Percentiles rank a stretch among this genome's conserved stretches.
phyloP scores from a whole-genome alignment of 92 coral and sea anemone species.

The Parazoanthus atlanticus region DNA sequence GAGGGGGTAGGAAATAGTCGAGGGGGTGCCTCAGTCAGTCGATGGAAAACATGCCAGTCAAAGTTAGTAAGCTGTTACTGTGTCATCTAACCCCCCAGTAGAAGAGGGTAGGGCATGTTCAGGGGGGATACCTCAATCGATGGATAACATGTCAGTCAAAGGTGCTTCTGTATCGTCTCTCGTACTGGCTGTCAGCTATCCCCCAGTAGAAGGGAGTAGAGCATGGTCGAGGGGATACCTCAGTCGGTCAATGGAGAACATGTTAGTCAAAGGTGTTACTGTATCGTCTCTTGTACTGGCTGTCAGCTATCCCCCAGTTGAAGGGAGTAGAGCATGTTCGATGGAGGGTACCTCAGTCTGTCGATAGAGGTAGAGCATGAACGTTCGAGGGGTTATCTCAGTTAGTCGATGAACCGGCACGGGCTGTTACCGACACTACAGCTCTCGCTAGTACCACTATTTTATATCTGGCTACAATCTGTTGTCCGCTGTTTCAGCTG shows the following conservation, averaged over 20 bases:
- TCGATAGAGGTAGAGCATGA: slow-evolving; percentile 53
- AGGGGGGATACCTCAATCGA: not conserved
- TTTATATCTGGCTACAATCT: not conserved
- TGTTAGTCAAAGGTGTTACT: too few species aligned
- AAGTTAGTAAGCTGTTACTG: slow-evolving; percentile 33
- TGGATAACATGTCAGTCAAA: too few species aligned
- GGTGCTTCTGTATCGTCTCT: not conserved
- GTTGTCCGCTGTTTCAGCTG: not conserved
- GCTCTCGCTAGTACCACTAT: not conserved
- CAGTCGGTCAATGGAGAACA: not conserved
- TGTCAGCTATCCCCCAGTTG: not conserved
- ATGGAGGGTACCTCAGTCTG: slow-evolving; percentile 68
- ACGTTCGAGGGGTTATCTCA: too few species aligned
- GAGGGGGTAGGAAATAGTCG: too few species aligned
- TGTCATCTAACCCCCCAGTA: not conserved
- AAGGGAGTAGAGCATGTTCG: not conserved
- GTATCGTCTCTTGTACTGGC: not conserved
- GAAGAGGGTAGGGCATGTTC: not conserved
- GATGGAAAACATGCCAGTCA: slow-evolving; percentile 45
- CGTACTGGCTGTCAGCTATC: not conserved
- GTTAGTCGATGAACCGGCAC: not conserved
- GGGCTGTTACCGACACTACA: not conserved
- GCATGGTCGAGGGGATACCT: not conserved
- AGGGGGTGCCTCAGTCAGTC: not conserved
- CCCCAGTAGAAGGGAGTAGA: not conserved